A percentile compares a stretch with the other conserved stretches of the same genome.
Evolutionary conservation across 2,113 vertebrate genomes (phyloP).

Genomic region (Etheostoma cragini): DNA sequence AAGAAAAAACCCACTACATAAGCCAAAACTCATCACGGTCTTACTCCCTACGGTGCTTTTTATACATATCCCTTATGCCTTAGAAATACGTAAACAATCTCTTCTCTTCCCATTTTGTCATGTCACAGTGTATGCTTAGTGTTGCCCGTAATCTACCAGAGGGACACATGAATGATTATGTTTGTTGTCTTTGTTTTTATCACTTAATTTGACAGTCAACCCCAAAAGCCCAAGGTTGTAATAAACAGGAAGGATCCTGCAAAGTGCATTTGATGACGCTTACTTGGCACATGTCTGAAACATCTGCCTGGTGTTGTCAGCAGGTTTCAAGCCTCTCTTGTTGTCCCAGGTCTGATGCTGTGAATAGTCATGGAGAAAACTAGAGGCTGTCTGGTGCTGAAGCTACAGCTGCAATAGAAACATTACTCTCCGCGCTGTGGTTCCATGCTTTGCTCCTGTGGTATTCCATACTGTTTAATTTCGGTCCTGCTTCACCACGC

Average conservation of each 20-base stretch:
- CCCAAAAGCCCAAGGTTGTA: not conserved
- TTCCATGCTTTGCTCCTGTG: conserved; percentile 67
- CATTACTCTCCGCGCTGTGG: conserved; percentile 57
- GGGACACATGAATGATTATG: conserved; percentile 21
- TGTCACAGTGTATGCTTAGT: not conserved
- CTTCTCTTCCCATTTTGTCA: not conserved
- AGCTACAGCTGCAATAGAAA: conserved; percentile 46
- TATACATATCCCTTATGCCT: not conserved
- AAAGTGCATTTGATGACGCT: not conserved
- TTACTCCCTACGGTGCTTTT: not conserved
- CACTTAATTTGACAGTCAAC: not conserved
- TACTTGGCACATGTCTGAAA: not conserved
- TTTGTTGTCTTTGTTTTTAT: conserved; percentile 1
- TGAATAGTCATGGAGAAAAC: conserved; percentile 62
- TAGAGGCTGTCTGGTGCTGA: conserved; percentile 66
- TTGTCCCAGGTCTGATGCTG: conserved; percentile 77
- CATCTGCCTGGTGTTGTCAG: not conserved
- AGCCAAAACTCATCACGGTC: not conserved
- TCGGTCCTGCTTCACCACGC: not conserved
- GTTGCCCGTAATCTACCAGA: not conserved
- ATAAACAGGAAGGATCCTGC: not conserved
- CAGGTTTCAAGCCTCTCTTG: not conserved
- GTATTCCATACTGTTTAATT: not conserved
- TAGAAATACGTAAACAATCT: not conserved
- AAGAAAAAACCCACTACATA: not conserved